Base-by-base conservation (phyloP, 2,888 invertebrate genomes). In the Cyaniris semiargus region DNA sequence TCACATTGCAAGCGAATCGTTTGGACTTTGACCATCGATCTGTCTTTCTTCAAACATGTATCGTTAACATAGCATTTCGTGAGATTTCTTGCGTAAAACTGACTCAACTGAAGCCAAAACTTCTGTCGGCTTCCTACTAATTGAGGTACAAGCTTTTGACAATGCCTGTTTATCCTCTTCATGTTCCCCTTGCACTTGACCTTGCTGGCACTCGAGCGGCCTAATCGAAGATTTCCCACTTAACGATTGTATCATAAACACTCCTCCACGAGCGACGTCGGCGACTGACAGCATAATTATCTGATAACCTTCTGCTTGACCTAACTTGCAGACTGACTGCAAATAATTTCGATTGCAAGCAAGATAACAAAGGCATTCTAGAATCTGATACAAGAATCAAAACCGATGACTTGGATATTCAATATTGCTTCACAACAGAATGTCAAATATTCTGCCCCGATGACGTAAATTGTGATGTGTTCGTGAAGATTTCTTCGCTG, bases 231-330 rank as follows among this genome's bases (percentile, higher is more conserved):
- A 27, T 15, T 66, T 66, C 13, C 66, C 66, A 66, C 66, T 31
- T 66, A 66, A 31, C 66, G 66, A 66, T 66, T 66, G 66, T 66
- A 66, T 66, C 66, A 15, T 66, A 66, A 66, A 66, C 27, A 66
- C 21, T 66, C 27, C 21, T 13, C 23, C 15, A 27, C 27, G 27
- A 31, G 18, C 66, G 66, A 66, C 15, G 27, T 27, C 66, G 66
- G 18, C 7, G 21, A 31, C 27, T 31, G 66, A 66, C 66, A 15
- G 60, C 5, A 66, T n/a, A n/a, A n/a, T 66, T 66, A 31, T 15
- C 66, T 31, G 27, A 27, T 18, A 15, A 31, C 66, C 18, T 66
- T 66, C 27, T 66, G 27, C 27, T 66, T 31, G 27, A 15, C 15
- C 27, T 66, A 15, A 6, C 66, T 66, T 27, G 27, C 27, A 18